Conservation (phyloP, 2,888 invertebrate species). For the Apodemia hepburni region DNA sequence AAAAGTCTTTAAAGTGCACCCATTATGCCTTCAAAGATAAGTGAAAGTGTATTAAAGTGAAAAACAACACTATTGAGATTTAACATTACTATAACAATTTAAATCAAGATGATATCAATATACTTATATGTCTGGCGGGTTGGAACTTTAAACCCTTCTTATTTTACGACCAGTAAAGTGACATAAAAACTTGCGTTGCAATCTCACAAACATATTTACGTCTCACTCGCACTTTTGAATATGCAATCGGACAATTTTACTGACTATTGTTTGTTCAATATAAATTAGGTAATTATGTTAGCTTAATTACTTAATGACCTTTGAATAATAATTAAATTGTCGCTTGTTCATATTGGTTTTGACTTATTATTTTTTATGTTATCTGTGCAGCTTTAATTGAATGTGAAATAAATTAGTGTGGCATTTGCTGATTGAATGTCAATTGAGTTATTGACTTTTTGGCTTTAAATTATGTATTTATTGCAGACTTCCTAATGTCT, state of each 20-base stretch:
- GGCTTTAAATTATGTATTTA: too few relatives aligned
- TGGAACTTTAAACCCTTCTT: constrained; percentile 1
- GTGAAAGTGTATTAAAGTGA: too few relatives aligned
- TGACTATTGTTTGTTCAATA: not conserved
- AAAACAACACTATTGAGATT: too few relatives aligned
- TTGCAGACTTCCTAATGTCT: too few relatives aligned
- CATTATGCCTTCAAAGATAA: too few relatives aligned
- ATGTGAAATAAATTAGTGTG: too few relatives aligned
- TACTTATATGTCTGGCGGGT: not conserved
- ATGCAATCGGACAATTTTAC: not conserved
- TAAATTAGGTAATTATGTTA: not conserved
- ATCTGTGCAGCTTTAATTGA: too few relatives aligned
- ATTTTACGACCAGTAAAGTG: not conserved
- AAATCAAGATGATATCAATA: not conserved
- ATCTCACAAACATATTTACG: not conserved
- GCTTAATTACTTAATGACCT: not conserved
- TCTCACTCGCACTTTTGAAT: not conserved
- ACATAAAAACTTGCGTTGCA: not conserved
- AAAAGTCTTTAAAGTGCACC: too few relatives aligned
- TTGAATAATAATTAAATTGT: not conserved
- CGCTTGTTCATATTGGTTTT: not conserved
- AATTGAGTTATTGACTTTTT: too few relatives aligned
- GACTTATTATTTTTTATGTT: not conserved
- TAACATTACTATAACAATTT: too few relatives aligned
- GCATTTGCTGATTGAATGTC: too few relatives aligned